A percentile compares a stretch with the other conserved stretches of the same genome.
These are phyloP conservation scores for Muntiacus reevesi DNA, from an alignment of 2,113 vertebrate genomes.

Conservation along the genomic window DNA sequence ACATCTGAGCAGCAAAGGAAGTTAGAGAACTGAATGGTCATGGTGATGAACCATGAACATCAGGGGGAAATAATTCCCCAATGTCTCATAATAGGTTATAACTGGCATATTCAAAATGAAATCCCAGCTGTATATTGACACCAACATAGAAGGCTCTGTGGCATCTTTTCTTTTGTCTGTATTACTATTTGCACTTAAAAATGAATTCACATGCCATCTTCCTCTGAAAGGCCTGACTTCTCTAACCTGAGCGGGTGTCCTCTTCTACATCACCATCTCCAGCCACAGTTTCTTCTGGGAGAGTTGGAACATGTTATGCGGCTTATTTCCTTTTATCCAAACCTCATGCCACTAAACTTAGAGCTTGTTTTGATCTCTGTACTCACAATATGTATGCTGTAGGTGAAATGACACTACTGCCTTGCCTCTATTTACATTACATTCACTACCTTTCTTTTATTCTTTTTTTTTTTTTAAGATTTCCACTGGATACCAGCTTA, in stretches of 20 bases:
- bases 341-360: not conserved
- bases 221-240: not conserved
- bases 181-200: not conserved
- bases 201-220: not conserved
- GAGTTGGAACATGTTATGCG: fast-evolving
- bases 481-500: not conserved
- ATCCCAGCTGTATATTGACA: not conserved
- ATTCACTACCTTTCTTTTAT: not conserved
- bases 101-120: not conserved
- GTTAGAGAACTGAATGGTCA: not conserved
- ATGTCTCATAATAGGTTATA: not conserved
- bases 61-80: not conserved
- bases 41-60: not conserved
- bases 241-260: not conserved
- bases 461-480: not conserved
- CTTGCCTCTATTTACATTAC: not conserved
- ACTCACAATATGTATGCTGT: fast-evolving
- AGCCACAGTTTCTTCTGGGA: not conserved
- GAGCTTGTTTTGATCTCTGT: not conserved
- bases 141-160: fast-evolving
- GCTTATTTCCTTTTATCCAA: not conserved
- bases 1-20: not conserved
- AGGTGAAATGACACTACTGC: not conserved
- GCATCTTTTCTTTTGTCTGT: not conserved
- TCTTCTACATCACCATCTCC: fast-evolving